phyloP scores from a whole-genome alignment of 2,888 invertebrate species.

The Diachrysia chrysitis region DNA sequence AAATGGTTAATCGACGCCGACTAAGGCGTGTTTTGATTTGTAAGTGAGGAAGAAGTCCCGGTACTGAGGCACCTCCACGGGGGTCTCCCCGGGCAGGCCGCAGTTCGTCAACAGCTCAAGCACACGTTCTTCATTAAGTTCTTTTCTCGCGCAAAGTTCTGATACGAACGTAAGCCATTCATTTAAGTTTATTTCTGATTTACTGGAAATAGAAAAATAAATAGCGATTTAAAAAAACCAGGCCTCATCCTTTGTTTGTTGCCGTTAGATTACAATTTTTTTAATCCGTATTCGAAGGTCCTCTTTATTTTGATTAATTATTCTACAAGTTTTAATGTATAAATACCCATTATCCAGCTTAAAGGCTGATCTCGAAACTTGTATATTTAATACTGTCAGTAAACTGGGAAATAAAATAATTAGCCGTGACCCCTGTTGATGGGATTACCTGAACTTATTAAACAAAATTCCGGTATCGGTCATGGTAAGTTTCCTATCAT shows the following conservation, averaged over 20 bases:
- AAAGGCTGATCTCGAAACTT: no score
- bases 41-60: constrained; percentile 74
- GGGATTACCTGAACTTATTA: constrained; percentile 69
- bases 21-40: constrained; percentile 61
- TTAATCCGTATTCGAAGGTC: neutral
- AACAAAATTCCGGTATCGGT: constrained; percentile 80
- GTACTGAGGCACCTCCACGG: constrained; percentile 73
- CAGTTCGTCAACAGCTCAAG: constrained; percentile 73
- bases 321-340: no score
- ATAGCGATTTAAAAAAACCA: neutral
- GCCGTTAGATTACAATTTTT: neutral
- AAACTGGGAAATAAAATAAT: no score
- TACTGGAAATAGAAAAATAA: constrained; percentile 67
- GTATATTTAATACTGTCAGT: no score
- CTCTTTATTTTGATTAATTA: no score
- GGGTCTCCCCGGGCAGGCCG: constrained; percentile 73
- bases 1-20: no score
- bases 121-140: constrained; percentile 63
- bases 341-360: no score
- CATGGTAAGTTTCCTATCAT: constrained; percentile 81
- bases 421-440: no score
- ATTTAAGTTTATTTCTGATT: constrained; percentile 72
- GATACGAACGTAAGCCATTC: constrained; percentile 75
- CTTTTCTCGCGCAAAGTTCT: constrained; percentile 69
- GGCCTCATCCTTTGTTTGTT: neutral